Percentiles rank a stretch among this genome's conserved stretches.
phyloP scores from a whole-genome alignment of 2,888 invertebrate species.

The Agrotis segetum region DNA sequence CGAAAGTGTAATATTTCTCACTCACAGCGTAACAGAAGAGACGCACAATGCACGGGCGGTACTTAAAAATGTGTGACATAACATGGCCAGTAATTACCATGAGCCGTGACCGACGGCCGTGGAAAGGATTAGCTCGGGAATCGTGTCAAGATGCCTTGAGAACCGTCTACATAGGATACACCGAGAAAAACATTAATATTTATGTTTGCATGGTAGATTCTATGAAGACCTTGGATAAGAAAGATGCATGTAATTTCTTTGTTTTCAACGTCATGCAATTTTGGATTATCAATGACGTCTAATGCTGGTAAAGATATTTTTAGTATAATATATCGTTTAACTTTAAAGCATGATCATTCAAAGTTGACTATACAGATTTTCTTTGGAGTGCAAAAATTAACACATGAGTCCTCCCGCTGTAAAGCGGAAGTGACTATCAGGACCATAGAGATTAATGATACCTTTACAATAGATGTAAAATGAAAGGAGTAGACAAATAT shows the following conservation, averaged over 20 bases:
- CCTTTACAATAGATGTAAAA: too few relatives aligned
- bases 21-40: constrained; percentile 49
- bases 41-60: constrained; percentile 44
- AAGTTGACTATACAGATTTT: neutral
- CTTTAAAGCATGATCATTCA: neutral
- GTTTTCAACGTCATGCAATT: constrained; percentile 2
- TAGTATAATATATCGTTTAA: neutral
- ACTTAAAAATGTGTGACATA: constrained; percentile 68
- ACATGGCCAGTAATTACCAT: constrained; percentile 56
- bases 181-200: constrained; percentile 37
- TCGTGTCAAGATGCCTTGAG: constrained; percentile 64
- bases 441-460: neutral
- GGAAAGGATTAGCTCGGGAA: constrained; percentile 61
- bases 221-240: neutral
- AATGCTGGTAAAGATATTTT: constrained; percentile 9
- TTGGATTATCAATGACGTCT: constrained; percentile 1
- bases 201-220: constrained; percentile 28
- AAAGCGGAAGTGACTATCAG: too few relatives aligned
- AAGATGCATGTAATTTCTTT: constrained; percentile 27
- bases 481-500: neutral
- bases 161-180: constrained; percentile 46
- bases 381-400: too few relatives aligned
- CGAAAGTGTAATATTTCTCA: constrained; percentile 47
- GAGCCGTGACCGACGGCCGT: constrained; percentile 63
- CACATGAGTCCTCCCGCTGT: too few relatives aligned